Base-by-base conservation (phyloP, 2,113 vertebrate species). In the Oryzias melastigma region DNA sequence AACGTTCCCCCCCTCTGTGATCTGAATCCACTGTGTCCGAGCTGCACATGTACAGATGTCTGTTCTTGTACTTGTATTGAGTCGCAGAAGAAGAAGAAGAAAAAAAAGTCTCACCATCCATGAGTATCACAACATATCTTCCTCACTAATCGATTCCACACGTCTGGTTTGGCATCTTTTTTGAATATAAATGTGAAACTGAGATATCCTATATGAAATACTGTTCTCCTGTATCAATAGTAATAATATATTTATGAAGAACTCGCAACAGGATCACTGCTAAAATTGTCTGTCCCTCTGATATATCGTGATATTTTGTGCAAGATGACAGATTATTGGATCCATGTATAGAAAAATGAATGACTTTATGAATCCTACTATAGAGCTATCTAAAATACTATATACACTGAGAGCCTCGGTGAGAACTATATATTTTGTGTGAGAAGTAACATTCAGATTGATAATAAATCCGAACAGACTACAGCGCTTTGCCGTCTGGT, bases 341-440 rank as follows among this genome's bases (percentile, higher is more conserved):
- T 71, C 63, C 45, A 62, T 88, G 63, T 80, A 84, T 75, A 79
- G 76, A 82, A 48, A 35, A n/a, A 78, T 61, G 56, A 83, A 80
- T 73, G 58, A 82, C 65, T 68, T 77, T 59, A 85, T 73, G 68
- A 73, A 84, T 78, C 49, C 62, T 71, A 61, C 35, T 68, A 78
- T 83, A 79, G 71, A 80, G 65, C 51, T 79, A 80, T 78, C 47
- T 68, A 66, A 82, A 70, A 73, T 77, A 78, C 81, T 35, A 35
- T 35, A 12, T 35, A 84, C 75, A 84, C 75, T 43, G 64, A 86
- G 73, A 76, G 73, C 65, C 74, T 84, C 62, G 65, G 82, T 82
- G 77, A 85, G 75, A 83, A 81, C 57, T 77, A 84, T 90, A 88
- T 90, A 88, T 90, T 90, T 91, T 91, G 84, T 91, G 86, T 90